Evolutionary conservation across 2,888 invertebrate genomes (phyloP), one percentile per base, ranked within the genome.

Genomic region (Ametastegia equiseti): DNA sequence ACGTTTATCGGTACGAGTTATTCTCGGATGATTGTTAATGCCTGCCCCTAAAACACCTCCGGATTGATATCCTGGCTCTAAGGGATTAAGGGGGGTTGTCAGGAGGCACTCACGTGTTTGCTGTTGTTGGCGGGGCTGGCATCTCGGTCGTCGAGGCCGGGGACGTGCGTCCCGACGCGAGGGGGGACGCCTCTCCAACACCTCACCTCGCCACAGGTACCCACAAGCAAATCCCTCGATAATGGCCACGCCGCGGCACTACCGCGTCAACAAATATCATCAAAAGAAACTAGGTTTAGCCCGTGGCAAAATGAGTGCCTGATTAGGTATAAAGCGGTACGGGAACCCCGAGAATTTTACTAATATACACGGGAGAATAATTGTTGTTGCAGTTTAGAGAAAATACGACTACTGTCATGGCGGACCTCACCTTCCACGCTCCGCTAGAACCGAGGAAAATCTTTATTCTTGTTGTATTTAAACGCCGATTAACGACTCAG

Each of bases 371-470:
- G 82, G 83, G 42, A 78, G 60, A 63, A 60, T 78, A 78, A 78
- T 78, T 78, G 78, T 78, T 78, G 78, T 85, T 85, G 85, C 86
- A 84, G 87, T 86, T 88, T 85, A 89, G 87, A 83, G 88, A 88
- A 88, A 88, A 89, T 88, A 88, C 86, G 86, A 85, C 81, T 84
- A 89, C 89, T 89, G 90, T 90, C 89, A 89, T 89, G 89, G 89
- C 89, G 88, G 86, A 86, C 86, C 86, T 87, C 87, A 85, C 86
- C 87, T 78, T 75, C 75, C 78, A 78, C 87, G 86, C 88, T 86
- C 86, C 85, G 86, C 87, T 84, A 85, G 84, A 85, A 85, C 85
- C 84, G 27, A 15, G n/a, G n/a, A 54, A 57, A 27, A 78, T 54
- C 42, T 78, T 63, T 30, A 78, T 42, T 50, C 19, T 54, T 50